Evolutionary conservation across 53 echinoderm and acorn worm genomes (phyloP).

Genomic region (Apostichopus leukothele): DNA sequence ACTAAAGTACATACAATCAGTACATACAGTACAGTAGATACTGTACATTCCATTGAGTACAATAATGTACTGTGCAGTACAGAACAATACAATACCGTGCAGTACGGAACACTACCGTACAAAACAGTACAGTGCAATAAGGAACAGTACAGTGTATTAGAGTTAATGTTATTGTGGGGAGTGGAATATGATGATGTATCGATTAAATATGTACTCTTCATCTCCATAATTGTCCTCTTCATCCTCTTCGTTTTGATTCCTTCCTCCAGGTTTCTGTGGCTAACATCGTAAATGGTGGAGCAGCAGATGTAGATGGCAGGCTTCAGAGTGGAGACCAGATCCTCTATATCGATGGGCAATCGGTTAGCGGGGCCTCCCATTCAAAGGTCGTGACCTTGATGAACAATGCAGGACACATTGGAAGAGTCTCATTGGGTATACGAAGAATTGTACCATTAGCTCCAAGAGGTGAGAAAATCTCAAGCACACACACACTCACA

Average conservation of each 20-base stretch:
- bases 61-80: too few relatives aligned
- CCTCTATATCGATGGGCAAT: constrained; percentile 91
- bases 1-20: too few relatives aligned
- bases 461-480: constrained; percentile 38
- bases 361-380: constrained; percentile 74
- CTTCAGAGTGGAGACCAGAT: constrained; percentile 81
- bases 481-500: too few relatives aligned
- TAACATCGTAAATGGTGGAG: constrained; percentile 73
- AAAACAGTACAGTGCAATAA: too few relatives aligned
- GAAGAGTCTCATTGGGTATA: constrained; percentile 89
- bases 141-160: too few relatives aligned
- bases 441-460: constrained; percentile 59
- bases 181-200: too few relatives aligned
- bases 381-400: constrained; percentile 81
- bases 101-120: too few relatives aligned
- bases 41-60: too few relatives aligned
- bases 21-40: too few relatives aligned
- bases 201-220: not conserved
- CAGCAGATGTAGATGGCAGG: constrained; percentile 84
- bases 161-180: too few relatives aligned
- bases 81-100: too few relatives aligned
- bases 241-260: not conserved
- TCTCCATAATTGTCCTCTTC: not conserved
- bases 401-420: constrained; percentile 72
- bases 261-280: constrained; percentile 79